A percentile compares a stretch with the other conserved stretches of the same genome.
These are phyloP conservation scores for Syrphus vitripennis DNA, from an alignment of 2,888 invertebrate genomes.

Conservation along the genomic window DNA sequence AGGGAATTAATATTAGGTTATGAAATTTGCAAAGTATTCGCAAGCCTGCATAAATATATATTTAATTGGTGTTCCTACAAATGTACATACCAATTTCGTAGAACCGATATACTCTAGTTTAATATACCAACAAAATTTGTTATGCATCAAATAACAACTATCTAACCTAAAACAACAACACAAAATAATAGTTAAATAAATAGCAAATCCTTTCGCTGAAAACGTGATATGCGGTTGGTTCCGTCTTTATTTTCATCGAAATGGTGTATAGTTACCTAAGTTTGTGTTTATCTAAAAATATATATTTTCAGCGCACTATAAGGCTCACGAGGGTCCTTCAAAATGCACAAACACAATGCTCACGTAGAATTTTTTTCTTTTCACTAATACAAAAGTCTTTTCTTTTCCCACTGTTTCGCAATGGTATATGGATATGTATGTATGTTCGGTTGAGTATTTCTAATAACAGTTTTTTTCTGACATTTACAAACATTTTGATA, in stretches of 20 bases:
- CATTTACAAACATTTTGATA: not conserved
- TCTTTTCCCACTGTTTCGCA: not conserved
- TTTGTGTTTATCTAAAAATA: not conserved
- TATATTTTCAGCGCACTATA: not conserved
- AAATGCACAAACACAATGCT: not conserved
- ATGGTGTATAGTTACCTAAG: not conserved
- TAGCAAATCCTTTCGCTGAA: slow-evolving; percentile 16
- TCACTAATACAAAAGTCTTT: not conserved
- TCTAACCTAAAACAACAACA: not conserved
- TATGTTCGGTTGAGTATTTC: not conserved
- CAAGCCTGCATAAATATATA: not conserved
- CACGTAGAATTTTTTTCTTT: not conserved
- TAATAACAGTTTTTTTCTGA: not conserved
- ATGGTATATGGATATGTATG: not conserved
- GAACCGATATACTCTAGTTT: not conserved
- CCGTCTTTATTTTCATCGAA: not conserved
- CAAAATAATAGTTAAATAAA: not conserved
- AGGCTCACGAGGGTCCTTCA: slow-evolving; percentile 7
- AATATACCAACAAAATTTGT: not conserved
- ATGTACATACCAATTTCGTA: slow-evolving; percentile 18
- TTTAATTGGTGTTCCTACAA: not conserved
- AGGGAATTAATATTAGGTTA: not conserved
- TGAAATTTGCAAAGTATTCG: not conserved
- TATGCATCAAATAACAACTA: not conserved
- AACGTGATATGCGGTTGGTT: slow-evolving; percentile 42